phyloP scores from a whole-genome alignment of 2,113 vertebrate genomes.

The Mesitornis unicolor region DNA sequence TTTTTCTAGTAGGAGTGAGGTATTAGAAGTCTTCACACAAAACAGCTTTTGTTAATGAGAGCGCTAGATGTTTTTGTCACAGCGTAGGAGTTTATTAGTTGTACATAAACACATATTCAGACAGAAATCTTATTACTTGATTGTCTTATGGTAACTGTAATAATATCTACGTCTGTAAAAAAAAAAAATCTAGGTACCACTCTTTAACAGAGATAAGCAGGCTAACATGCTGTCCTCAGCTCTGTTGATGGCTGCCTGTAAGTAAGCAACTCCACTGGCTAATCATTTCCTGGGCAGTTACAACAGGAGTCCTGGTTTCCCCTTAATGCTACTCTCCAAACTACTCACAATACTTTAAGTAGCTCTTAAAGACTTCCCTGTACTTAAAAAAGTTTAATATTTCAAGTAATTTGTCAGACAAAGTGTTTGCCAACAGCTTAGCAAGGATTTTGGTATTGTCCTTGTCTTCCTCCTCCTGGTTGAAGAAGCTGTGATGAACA shows the following conservation, averaged over 20 bases:
- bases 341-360: not conserved
- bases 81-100: not conserved
- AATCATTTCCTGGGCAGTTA: not conserved
- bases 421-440: not conserved
- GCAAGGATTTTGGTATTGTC: not conserved
- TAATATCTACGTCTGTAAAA: not conserved
- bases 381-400: not conserved
- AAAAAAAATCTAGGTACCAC: not conserved
- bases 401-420: not conserved
- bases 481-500: not conserved
- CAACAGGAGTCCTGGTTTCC: not conserved
- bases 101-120: not conserved
- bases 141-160: not conserved
- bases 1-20: not conserved
- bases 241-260: not conserved
- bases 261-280: not conserved
- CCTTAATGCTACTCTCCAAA: not conserved
- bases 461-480: not conserved
- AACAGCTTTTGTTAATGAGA: not conserved
- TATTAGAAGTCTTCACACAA: not conserved
- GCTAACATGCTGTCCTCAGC: not conserved
- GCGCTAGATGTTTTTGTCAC: not conserved
- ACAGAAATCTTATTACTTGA: not conserved
- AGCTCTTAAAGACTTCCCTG: not conserved
- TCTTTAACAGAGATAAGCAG: not conserved